Evolutionary conservation across 2,888 invertebrate species (phyloP), one percentile per base, ranked within the genome.

Genomic region (Limenitis camilla): DNA sequence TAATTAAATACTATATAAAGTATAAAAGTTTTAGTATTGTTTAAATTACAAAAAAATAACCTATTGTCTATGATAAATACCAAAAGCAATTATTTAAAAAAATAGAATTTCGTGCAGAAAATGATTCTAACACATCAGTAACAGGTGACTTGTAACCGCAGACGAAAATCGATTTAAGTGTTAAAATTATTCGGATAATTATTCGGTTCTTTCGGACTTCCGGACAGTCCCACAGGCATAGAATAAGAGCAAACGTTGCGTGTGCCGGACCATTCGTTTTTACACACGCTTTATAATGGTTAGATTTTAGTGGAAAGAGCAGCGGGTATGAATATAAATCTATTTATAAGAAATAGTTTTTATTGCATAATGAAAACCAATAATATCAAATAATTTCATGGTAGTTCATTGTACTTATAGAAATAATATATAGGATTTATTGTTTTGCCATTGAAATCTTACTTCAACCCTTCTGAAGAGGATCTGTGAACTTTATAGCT

Each of bases 131-230:
- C 33, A 39, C 51, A 38, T 51, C 43, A 55, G 35, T 30, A 36
- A 49, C 57, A 58, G 59, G 59, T 57, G 59, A 49, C 32, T 41
- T 49, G 43, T 47, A 51, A 57, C 59, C 54, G 29, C 57, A 59
- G 43, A 45, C 38, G 51, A 50, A 55, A 47, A 46, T 53, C 51
- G 51, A 54, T 44, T 56, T 49, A 46, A 49, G 47, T 52, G 55
- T 46, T 49, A 53, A 53, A 58, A 56, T 47, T 29, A 45, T 45
- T 38, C 45, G 45, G 38, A 38, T 45, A 45, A 45, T 45, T 38
- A 45, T 45, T 38, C 45, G 19, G 45, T 30, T 11, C 40, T 35
- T 32, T 39, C 41, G 45, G 32, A 53, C 49, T 58, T 58, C 58
- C 58, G 55, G 53, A 42, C 52, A 7, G 45, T 52, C 49, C 46